A percentile compares a stretch with the other conserved stretches of the same genome.
Evolutionary conservation across 2,797 vertebrate species (phyloP).

Genomic region (Salarias fasciatus): DNA sequence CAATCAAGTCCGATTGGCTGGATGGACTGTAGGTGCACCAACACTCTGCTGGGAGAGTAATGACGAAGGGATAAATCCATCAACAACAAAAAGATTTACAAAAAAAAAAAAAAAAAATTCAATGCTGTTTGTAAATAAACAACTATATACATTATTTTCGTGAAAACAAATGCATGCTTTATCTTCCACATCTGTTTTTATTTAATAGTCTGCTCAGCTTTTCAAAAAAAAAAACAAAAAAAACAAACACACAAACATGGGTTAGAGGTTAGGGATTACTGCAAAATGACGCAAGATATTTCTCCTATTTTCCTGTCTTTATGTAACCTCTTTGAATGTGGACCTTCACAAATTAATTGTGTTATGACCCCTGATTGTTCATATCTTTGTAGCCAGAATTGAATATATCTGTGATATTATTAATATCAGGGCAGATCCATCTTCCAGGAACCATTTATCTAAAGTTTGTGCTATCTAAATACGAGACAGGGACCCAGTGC

Average conservation of each 20-base stretch:
- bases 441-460: slow-evolving; percentile 69
- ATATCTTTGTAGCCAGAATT: slow-evolving; percentile 53
- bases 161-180: slow-evolving; percentile 5
- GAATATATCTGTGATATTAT: slow-evolving; percentile 63
- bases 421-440: slow-evolving; percentile 61
- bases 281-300: slow-evolving; percentile 30
- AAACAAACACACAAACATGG: no score
- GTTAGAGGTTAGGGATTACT: background rate
- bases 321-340: slow-evolving; percentile 41
- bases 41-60: slow-evolving; percentile 66
- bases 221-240: no score
- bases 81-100: slow-evolving; percentile 51
- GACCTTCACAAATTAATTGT: slow-evolving; percentile 55
- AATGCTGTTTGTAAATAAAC: slow-evolving; percentile 1
- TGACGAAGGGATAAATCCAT: slow-evolving; percentile 81
- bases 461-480: slow-evolving; percentile 77
- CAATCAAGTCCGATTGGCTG: slow-evolving; percentile 80
- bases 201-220: no score
- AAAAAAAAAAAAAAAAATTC: no score
- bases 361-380: slow-evolving; percentile 48
- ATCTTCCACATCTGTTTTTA: no score
- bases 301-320: slow-evolving; percentile 22
- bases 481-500: slow-evolving; percentile 62
- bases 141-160: slow-evolving; percentile 1
- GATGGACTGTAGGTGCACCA: slow-evolving; percentile 64